Evolutionary conservation across 1,140 invertebrate species (phyloP).

Genomic region (Brachionus calyciflorus): DNA sequence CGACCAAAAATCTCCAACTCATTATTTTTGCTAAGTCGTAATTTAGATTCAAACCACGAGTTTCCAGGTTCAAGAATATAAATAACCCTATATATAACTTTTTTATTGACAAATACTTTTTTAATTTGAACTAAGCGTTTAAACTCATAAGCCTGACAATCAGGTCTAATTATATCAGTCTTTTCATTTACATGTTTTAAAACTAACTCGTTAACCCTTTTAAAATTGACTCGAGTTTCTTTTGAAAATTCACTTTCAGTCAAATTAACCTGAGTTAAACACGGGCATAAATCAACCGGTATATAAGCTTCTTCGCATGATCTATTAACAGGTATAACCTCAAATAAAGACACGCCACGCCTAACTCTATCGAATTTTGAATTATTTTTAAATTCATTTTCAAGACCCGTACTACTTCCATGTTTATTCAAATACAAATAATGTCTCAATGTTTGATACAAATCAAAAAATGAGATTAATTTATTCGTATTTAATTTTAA

Average conservation of each 20-base stretch:
- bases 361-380: neutral
- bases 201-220: neutral
- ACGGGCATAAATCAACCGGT: neutral
- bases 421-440: constrained; percentile 40
- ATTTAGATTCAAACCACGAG: constrained; percentile 22
- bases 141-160: neutral
- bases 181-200: neutral
- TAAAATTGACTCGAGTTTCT: neutral
- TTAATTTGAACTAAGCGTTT: constrained; percentile 1
- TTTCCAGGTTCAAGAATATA: neutral
- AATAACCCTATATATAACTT: neutral
- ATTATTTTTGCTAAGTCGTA: neutral
- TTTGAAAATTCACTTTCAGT: neutral
- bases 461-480: constrained; percentile 36
- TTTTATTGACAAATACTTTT: neutral
- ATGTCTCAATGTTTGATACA: constrained; percentile 36
- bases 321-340: neutral
- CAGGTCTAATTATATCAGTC: neutral
- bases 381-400: neutral
- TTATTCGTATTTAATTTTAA: neutral
- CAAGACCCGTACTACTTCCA: neutral
- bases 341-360: constrained; percentile 35
- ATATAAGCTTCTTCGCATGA: constrained; percentile 17
- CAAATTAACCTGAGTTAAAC: neutral
- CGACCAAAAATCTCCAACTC: neutral